phyloP scores from a whole-genome alignment of 2,888 invertebrate species.

The Deroplatys truncata region DNA sequence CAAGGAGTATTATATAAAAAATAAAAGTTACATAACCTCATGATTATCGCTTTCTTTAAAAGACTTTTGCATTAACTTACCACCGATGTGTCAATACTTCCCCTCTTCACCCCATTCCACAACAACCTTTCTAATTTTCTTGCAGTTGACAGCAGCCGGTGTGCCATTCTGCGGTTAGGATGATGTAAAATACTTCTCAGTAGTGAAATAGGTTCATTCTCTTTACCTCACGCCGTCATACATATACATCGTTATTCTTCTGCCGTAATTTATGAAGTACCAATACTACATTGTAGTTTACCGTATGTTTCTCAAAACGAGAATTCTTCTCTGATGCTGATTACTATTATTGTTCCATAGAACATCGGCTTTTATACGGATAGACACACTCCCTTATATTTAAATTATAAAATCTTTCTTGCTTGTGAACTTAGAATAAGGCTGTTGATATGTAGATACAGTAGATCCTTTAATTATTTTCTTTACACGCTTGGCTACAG shows the following conservation, averaged over 20 bases:
- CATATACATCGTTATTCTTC: not conserved
- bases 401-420: too few species aligned
- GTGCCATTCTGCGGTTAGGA: conserved; percentile 50
- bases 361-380: too few species aligned
- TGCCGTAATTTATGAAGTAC: not conserved
- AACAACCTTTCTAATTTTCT: conserved; percentile 54
- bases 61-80: conserved; percentile 36
- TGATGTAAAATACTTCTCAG: not conserved
- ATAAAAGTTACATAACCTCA: not conserved
- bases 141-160: conserved; percentile 56
- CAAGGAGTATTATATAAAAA: too few species aligned
- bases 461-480: too few species aligned
- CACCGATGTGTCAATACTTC: conserved; percentile 43
- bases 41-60: not conserved
- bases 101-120: conserved; percentile 42
- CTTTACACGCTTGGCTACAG: too few species aligned
- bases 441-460: too few species aligned
- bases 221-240: not conserved
- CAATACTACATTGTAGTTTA: not conserved
- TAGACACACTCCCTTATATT: too few species aligned
- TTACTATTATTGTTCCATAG: too few species aligned
- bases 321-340: too few species aligned
- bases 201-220: not conserved
- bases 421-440: too few species aligned
- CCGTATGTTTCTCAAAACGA: not conserved